Evolutionary conservation across 2,888 invertebrate species (phyloP).

Genomic region (Cataglyphis altisquamis): DNA sequence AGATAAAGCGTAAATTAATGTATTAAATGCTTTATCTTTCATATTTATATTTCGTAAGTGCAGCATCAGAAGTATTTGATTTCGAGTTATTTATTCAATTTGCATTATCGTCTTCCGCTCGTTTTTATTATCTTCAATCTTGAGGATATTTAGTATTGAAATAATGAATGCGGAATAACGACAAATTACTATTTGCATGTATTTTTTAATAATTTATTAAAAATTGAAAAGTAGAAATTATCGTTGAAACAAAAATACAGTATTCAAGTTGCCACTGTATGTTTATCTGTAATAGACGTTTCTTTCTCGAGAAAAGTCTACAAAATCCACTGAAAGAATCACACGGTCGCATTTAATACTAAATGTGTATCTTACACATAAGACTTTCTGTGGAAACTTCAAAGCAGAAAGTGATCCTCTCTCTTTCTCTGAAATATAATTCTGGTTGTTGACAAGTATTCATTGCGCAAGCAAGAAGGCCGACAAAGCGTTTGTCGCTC

Average conservation of each 20-base stretch:
- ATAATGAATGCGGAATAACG: background rate
- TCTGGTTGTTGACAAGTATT: constrained; percentile 26
- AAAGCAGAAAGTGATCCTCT: background rate
- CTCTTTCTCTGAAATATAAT: background rate
- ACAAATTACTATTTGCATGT: background rate
- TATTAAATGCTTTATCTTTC: constrained; percentile 6
- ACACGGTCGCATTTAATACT: background rate
- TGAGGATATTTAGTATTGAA: background rate
- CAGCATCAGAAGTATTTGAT: background rate
- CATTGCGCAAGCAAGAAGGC: constrained; percentile 29
- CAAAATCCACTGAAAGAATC: background rate
- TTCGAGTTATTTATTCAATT: constrained; percentile 25
- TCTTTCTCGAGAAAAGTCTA: constrained; percentile 20
- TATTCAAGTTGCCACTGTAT: background rate
- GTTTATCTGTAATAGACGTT: background rate
- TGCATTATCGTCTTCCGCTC: background rate
- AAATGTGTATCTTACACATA: background rate
- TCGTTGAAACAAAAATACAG: background rate
- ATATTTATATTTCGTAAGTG: background rate
- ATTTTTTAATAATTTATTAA: background rate
- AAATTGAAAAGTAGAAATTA: background rate
- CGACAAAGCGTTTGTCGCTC: constrained; percentile 22
- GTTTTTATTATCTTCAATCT: constrained; percentile 11
- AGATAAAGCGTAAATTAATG: constrained; percentile 1
- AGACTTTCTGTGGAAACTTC: constrained; percentile 21